A percentile compares a stretch with the other conserved stretches of the same genome.
These are phyloP conservation scores for Hermetia illucens DNA, from an alignment of 1,140 invertebrate genomes.

Conservation along the genomic window DNA sequence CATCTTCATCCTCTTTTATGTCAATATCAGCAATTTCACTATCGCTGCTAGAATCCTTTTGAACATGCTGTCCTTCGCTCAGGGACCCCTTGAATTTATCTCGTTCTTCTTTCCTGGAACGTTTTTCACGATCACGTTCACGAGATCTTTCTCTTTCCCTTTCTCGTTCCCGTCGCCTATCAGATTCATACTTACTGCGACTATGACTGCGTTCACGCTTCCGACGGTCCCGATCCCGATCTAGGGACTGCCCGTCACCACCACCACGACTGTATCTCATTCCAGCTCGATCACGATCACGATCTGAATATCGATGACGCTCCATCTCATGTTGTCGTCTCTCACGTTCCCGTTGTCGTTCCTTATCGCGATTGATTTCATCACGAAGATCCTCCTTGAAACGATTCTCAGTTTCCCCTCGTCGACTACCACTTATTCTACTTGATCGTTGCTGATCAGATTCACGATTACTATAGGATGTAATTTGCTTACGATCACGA, in stretches of 20 bases:
- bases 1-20: conserved; percentile 77
- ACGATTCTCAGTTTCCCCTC: conserved; percentile 19
- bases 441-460: conserved; percentile 6
- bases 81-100: conserved; percentile 47
- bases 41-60: conserved; percentile 45
- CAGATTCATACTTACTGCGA: conserved; percentile 5
- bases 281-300: conserved; percentile 22
- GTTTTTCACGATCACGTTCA: conserved; percentile 20
- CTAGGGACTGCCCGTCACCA: conserved; percentile 27
- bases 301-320: conserved; percentile 17
- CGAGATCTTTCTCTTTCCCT: conserved; percentile 16
- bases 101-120: conserved; percentile 21
- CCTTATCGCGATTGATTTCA: conserved; percentile 28
- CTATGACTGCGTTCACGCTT: conserved; percentile 16
- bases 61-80: conserved; percentile 61
- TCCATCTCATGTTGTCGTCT: conserved; percentile 13
- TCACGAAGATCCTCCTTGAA: conserved; percentile 26
- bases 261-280: conserved; percentile 14
- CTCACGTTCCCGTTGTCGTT: conserved; percentile 12
- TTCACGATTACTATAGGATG: conserved; percentile 4
- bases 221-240: conserved; percentile 22
- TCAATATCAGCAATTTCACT: conserved; percentile 54
- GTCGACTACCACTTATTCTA: conserved; percentile 27
- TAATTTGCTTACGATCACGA: neutral
- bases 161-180: conserved; percentile 13